These are phyloP conservation scores for Ammodytes dubius DNA, from an alignment of 2,113 vertebrate genomes.

Conservation along the genomic window DNA sequence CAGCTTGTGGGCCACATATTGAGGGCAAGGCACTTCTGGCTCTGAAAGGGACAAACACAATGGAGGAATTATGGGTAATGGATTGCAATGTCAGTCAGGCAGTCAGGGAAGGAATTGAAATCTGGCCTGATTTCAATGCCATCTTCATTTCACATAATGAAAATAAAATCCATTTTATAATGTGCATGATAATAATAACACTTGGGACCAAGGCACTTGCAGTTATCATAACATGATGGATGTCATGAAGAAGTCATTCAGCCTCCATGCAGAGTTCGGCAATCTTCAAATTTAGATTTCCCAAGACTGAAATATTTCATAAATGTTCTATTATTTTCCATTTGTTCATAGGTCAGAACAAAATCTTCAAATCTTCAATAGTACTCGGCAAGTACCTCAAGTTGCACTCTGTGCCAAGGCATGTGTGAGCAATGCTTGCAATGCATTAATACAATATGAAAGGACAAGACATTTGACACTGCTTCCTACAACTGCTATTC, in stretches of 20 bases:
- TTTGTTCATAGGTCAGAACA: not conserved
- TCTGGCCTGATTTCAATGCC: slow-evolving; percentile 32
- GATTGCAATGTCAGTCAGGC: slow-evolving; percentile 10
- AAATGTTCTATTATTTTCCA: not conserved
- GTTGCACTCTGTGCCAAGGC: not conserved
- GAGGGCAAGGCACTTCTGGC: slow-evolving; percentile 27
- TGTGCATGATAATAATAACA: slow-evolving; percentile 22
- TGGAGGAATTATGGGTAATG: slow-evolving; percentile 48
- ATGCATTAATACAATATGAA: not conserved
- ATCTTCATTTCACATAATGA: slow-evolving; percentile 27
- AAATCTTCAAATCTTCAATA: not conserved
- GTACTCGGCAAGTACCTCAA: not conserved
- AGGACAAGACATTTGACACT: not conserved
- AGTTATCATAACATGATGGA: not conserved
- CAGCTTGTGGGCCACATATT: slow-evolving; percentile 33
- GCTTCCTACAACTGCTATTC: not conserved
- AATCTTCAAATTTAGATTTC: slow-evolving; percentile 1
- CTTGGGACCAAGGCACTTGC: not conserved
- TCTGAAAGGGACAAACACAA: slow-evolving; percentile 50
- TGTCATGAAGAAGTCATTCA: not conserved
- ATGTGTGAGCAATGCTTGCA: not conserved
- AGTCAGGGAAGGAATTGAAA: slow-evolving; percentile 25
- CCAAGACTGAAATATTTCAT: not conserved
- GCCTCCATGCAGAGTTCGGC: not conserved
- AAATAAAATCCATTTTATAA: slow-evolving; percentile 11